Evolutionary conservation across 2,888 invertebrate genomes (phyloP).

Genomic region (Erebia palarica): DNA sequence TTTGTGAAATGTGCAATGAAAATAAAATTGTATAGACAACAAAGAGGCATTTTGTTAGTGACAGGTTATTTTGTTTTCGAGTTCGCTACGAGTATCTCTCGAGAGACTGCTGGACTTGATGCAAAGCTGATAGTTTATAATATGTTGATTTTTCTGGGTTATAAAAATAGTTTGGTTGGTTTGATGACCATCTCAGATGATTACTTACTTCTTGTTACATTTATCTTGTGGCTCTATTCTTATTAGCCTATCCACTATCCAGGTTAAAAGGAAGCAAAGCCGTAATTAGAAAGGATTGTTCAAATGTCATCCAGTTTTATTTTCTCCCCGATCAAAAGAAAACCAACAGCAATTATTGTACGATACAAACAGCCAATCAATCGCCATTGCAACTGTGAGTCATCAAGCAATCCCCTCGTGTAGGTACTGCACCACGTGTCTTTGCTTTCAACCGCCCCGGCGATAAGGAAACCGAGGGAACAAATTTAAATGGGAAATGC

Average conservation of each 20-base stretch:
- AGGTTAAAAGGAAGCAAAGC: neutral
- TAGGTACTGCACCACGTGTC: conserved; percentile 47
- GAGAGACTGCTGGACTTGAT: neutral
- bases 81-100: neutral
- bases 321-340: conserved; percentile 13
- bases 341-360: conserved; percentile 16
- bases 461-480: conserved; percentile 73
- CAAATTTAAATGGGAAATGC: conserved; percentile 77
- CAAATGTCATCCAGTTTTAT: conserved; percentile 7
- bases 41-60: neutral
- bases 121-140: too few relatives aligned
- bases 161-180: too few relatives aligned
- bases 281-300: conserved; percentile 10
- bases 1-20: conserved; percentile 3
- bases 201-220: neutral
- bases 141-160: too few relatives aligned
- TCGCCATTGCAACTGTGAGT: conserved; percentile 46
- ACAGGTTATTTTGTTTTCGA: neutral
- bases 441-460: conserved; percentile 48
- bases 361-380: conserved; percentile 27
- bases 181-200: too few relatives aligned
- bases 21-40: neutral
- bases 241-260: neutral
- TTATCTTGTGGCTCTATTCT: neutral
- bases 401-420: conserved; percentile 49